Conservation (phyloP, 2,113 vertebrate species). For the Ariopsis seemanni region DNA sequence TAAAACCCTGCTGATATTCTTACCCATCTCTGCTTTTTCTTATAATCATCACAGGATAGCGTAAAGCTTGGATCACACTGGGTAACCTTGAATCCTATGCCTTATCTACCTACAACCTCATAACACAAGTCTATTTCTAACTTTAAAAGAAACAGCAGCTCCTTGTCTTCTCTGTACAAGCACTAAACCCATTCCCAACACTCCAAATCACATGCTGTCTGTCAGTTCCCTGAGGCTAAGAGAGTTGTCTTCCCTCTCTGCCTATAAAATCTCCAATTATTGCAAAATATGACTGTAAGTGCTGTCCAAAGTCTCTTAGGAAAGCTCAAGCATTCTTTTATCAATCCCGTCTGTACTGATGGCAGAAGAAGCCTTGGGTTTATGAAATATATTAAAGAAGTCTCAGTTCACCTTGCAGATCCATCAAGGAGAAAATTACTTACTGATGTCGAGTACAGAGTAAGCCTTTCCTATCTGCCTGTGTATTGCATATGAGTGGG, state of each 20-base stretch:
- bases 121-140: not conserved
- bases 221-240: constrained; percentile 27
- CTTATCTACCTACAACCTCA: not conserved
- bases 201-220: constrained; percentile 31
- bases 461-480: not conserved
- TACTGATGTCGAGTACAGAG: constrained; percentile 27
- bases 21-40: not conserved
- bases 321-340: constrained; percentile 38
- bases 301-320: constrained; percentile 40
- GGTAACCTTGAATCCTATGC: not conserved
- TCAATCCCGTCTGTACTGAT: not conserved
- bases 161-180: not conserved
- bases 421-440: constrained; percentile 46
- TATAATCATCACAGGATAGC: not conserved
- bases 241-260: constrained; percentile 21
- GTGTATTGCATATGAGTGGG: not conserved
- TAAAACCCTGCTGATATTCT: not conserved
- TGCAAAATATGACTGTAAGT: constrained; percentile 35
- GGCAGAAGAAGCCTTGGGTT: constrained; percentile 27
- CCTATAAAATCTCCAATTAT: constrained; percentile 39
- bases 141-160: not conserved
- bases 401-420: constrained; percentile 31
- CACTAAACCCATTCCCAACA: not conserved
- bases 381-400: constrained; percentile 42
- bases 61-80: not conserved